Evolutionary conservation across 2,797 vertebrate genomes (phyloP).

Genomic region (Trachops cirrhosus): DNA sequence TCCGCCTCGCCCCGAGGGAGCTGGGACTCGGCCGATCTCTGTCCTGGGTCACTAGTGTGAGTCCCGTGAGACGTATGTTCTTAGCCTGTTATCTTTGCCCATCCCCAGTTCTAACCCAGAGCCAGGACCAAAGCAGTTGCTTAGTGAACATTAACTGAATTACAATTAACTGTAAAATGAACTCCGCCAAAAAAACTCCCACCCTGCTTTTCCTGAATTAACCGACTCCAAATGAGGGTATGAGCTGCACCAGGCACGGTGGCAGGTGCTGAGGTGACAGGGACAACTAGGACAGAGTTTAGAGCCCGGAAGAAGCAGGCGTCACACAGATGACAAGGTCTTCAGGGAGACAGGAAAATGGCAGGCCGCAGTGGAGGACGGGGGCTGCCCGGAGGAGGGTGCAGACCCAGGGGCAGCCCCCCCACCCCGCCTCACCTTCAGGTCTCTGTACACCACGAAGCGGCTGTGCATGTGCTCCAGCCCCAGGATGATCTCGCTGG

Average conservation of each 20-base stretch:
- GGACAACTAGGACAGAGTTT: fast-evolving
- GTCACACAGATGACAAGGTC: too few relatives aligned
- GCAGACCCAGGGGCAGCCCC: too few relatives aligned
- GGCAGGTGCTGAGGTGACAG: fast-evolving
- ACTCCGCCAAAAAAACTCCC: background rate
- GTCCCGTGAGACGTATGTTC: fast-evolving
- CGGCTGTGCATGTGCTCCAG: slow-evolving; percentile 98
- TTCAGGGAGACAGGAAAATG: background rate
- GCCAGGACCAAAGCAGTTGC: background rate
- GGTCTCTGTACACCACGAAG: slow-evolving; percentile 97
- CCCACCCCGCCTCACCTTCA: slow-evolving; percentile 87
- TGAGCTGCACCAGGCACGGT: background rate
- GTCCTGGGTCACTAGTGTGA: fast-evolving
- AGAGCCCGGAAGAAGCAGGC: fast-evolving
- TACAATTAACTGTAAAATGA: background rate
- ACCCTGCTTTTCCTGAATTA: too few relatives aligned
- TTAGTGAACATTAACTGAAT: background rate
- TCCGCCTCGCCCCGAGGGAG: background rate
- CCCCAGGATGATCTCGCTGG: slow-evolving; percentile 96
- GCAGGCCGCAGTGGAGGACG: fast-evolving
- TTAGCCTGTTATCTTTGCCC: background rate
- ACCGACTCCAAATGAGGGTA: background rate
- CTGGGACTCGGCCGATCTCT: fast-evolving
- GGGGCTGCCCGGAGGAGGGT: fast-evolving
- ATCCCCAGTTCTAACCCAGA: background rate